phyloP scores from a whole-genome alignment of 2,113 vertebrate genomes.

The Protobothrops flavoviridis region DNA sequence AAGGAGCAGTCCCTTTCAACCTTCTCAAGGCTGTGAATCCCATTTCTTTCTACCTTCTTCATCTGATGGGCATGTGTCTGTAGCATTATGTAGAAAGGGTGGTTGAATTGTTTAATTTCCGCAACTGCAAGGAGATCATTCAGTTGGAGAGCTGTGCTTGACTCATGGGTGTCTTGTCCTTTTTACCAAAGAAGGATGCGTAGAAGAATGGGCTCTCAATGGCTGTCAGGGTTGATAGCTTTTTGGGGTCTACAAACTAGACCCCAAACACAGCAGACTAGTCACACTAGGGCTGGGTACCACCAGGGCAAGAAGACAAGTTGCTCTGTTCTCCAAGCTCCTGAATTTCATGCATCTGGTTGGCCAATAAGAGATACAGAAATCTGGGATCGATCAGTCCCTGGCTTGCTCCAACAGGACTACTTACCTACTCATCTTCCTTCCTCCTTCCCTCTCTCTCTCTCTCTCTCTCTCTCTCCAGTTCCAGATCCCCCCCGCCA shows the following conservation, averaged over 20 bases:
- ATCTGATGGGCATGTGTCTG: no score
- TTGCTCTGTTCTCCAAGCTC: neutral
- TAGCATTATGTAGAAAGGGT: neutral
- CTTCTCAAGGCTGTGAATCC: neutral
- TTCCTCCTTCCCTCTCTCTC: neutral
- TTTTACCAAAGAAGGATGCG: neutral
- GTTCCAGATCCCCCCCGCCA: slow-evolving; percentile 88
- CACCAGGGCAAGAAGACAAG: neutral
- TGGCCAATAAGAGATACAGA: neutral
- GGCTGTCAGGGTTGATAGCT: neutral
- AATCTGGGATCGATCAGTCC: neutral
- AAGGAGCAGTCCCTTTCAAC: neutral
- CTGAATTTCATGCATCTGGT: neutral
- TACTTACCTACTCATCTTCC: neutral
- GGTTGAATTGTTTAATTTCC: neutral
- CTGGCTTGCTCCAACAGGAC: neutral
- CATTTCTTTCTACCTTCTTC: neutral
- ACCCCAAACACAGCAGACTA: no score
- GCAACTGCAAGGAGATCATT: neutral
- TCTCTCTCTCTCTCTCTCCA: slow-evolving; percentile 44
- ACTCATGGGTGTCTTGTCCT: neutral
- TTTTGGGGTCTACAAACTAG: neutral
- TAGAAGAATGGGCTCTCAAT: neutral
- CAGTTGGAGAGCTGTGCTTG: neutral
- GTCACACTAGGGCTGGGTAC: neutral